Base-by-base conservation (phyloP, 2,797 vertebrate genomes). In the Malurus leucopterus region DNA sequence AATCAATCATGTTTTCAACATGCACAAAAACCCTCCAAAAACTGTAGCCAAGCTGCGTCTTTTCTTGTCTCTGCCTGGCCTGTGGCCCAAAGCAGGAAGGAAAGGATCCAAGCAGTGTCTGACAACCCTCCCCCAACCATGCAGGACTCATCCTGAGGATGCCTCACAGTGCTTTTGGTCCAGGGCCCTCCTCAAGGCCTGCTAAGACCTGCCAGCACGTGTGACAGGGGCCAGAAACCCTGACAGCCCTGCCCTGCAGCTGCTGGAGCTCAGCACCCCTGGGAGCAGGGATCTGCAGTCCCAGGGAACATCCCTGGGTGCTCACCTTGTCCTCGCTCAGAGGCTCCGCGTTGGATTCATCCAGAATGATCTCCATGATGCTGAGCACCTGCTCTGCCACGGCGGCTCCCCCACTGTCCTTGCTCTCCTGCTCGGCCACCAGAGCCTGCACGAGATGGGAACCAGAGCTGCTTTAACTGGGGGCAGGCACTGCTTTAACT, bases 311-410 rank as follows among this genome's bases (percentile, higher is more conserved):
- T 46, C 30, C 18, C 7, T 4, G 23, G 64, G 54, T 54, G 38
- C 96, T 94, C 82, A 99, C 99, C 98, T 99, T 99, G 96, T 99
- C 99, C 92, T 99, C 99, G 15, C 98, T 99, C 94, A 99, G 95
- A 6, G 98, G 99, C 67, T 99, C 99, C 0, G 99, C 99, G 0
- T 99, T 99, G 82, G 99, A 99, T 88, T 99, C 99, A 44, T 99
- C 99, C 95, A 99, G 96, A 86, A 99, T 99, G 92, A 99, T 99
- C 96, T 99, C 99, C 99, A 99, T 99, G 91, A 99, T 99, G 95
- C 99, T 99, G 30, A 99, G 98, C 88, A 99, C 99, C 95, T 99
- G 99, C 84, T 99, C 99, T 0, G 99, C 99, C 95, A 99, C 99
- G 0, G 99, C 98, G 0, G 99, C 99, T 44, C 99, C 99, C 5